Conservation (phyloP, 2,888 invertebrate species). For the Hyalella azteca region DNA sequence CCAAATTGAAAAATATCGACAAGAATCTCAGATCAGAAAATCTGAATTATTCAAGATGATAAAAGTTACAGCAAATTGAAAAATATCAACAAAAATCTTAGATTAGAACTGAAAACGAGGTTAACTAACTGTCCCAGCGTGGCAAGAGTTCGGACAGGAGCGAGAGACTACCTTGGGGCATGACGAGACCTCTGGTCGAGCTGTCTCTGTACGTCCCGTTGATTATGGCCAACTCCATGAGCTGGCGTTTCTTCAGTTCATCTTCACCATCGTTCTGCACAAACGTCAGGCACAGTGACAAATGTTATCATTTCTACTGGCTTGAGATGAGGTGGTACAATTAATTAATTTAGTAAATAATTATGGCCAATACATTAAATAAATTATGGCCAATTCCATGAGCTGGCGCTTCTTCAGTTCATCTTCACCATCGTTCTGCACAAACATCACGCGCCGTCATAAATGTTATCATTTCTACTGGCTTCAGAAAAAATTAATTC, state of each 20-base stretch:
- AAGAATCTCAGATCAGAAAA: no score
- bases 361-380: no score
- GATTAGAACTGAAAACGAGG: not conserved
- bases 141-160: not conserved
- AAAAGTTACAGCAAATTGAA: not conserved
- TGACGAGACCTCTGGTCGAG: slow-evolving; percentile 71
- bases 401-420: slow-evolving; percentile 99
- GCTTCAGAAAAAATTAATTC: no score
- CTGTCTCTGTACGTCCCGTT: slow-evolving; percentile 99
- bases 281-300: not conserved
- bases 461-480: no score
- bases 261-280: slow-evolving; percentile 99
- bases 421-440: slow-evolving; percentile 99
- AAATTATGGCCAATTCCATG: slow-evolving; percentile 99
- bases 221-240: slow-evolving; percentile 99
- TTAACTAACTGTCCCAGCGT: not conserved
- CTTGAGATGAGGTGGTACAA: no score
- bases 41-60: no score
- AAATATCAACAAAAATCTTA: not conserved
- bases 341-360: no score
- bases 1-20: no score
- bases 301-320: no score
- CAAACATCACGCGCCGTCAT: not conserved
- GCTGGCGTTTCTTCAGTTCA: slow-evolving; percentile 98
- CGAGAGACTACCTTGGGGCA: slow-evolving; percentile 32